Evolutionary conservation across 2,797 vertebrate genomes (phyloP).

Genomic region (Margarornis squamiger): DNA sequence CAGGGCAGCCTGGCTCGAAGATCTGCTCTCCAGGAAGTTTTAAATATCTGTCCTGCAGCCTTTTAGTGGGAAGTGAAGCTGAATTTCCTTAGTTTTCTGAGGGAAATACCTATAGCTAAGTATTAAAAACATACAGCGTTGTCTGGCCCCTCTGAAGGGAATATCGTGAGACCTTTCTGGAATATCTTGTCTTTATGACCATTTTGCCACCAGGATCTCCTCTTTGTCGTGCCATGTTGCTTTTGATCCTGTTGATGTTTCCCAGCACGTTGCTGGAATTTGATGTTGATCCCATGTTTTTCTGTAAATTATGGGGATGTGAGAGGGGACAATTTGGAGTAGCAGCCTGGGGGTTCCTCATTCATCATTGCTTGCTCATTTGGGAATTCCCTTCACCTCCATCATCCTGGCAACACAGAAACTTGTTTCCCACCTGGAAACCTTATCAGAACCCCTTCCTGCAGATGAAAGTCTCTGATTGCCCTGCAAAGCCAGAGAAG

Average conservation of each 20-base stretch:
- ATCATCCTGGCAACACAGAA: accelerated
- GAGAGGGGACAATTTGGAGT: not conserved
- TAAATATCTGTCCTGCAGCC: not conserved
- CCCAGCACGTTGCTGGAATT: not conserved
- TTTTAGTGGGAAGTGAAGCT: not conserved
- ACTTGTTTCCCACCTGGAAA: not conserved
- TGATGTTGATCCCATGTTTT: not conserved
- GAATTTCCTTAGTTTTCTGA: not conserved
- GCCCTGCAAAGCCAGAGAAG: not conserved
- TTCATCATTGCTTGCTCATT: not conserved
- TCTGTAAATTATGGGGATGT: not conserved
- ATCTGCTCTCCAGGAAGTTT: not conserved
- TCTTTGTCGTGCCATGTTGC: not conserved
- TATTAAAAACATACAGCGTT: not conserved
- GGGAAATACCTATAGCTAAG: not conserved
- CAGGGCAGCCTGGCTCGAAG: not conserved
- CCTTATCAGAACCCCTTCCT: not conserved
- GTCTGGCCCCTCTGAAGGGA: not conserved
- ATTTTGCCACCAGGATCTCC: not conserved
- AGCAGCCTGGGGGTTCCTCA: not conserved
- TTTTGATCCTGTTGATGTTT: not conserved
- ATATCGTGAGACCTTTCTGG: not conserved
- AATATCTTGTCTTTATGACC: not conserved
- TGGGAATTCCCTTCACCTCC: not conserved
- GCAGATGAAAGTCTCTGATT: not conserved